Base-by-base conservation (phyloP, 2,888 invertebrate species). In the Anthrax anthrax region DNA sequence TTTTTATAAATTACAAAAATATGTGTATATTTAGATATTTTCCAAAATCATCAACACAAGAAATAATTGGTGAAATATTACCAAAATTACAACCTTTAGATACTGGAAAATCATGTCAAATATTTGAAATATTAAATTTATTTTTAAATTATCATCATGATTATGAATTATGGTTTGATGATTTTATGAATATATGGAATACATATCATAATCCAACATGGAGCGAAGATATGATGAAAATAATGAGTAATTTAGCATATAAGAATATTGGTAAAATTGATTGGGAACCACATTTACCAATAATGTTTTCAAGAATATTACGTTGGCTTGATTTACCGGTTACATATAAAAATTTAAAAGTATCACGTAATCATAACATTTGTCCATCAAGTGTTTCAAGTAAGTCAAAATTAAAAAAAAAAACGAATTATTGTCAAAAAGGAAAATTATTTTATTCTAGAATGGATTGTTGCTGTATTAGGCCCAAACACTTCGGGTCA, bases 271-370 rank as follows among this genome's bases (percentile, higher is more conserved):
- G 92, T 1, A 78, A 80, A 44, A 79, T 94, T 39, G 80, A 95
- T 63, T 95, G 92, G 92, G 79, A 81, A 50, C 85, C 86, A 0
- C 76, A 89, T 60, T 74, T 89, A 44, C 81, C 89, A 1, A 68
- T 77, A 46, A 81, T 87, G 77, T 86, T 84, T 58, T 77, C 77
- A 13, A 72, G 80, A 62, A 82, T 77, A 61, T 66, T 86, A 50
- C 74, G 83, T 52, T 78, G 80, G 37, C 74, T 91, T 45, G 80
- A 82, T 59, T 70, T 92, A 44, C 90, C 89, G 1, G 86, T 90
- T 46, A 75, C 78, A 50, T 83, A 81, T 60, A 82, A 81, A 58
- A 76, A 81, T 50, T 72, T 74, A 59, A 74, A 74, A 60, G 71
- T 70, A 55, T 70, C 69, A 49, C 80, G 72, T 59, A 70, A 60